Percentiles rank a stretch among this genome's conserved stretches.
Conservation (phyloP, 2,888 invertebrate genomes). For the Anthoptus insignis region DNA sequence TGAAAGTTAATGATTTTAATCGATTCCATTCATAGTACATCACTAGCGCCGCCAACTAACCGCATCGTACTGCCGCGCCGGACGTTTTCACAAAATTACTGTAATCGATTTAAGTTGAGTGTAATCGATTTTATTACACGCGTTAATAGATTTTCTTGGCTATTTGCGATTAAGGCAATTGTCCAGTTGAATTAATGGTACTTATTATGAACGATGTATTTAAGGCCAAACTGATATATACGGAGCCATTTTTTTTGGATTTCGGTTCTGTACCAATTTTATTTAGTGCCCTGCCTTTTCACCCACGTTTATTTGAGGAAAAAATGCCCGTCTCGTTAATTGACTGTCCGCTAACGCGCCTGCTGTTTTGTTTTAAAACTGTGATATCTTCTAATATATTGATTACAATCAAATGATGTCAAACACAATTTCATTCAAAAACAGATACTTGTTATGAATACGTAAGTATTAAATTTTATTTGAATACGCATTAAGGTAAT, state of each 20-base stretch:
- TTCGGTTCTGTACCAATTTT: not conserved
- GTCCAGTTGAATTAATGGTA: not conserved
- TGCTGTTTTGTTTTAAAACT: too few relatives aligned
- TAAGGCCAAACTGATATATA: not conserved
- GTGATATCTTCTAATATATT: too few relatives aligned
- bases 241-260: not conserved
- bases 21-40: conserved; percentile 65
- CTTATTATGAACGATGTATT: conserved; percentile 1
- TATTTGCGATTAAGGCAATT: conserved; percentile 26
- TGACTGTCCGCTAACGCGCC: too few relatives aligned
- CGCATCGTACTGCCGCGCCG: conserved; percentile 28
- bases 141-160: conserved; percentile 32
- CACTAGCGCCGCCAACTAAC: conserved; percentile 55
- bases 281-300: too few relatives aligned
- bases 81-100: conserved; percentile 34
- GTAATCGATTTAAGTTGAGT: conserved; percentile 31
- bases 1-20: conserved; percentile 80
- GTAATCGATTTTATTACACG: conserved; percentile 37
- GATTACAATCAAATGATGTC: too few relatives aligned
- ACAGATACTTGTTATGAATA: too few relatives aligned
- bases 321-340: too few relatives aligned
- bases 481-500: too few relatives aligned
- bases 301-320: too few relatives aligned
- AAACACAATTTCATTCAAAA: too few relatives aligned
- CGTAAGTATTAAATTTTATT: too few relatives aligned